phyloP scores from a whole-genome alignment of 1,140 invertebrate species.

The Pentalonia nigronervosa region DNA sequence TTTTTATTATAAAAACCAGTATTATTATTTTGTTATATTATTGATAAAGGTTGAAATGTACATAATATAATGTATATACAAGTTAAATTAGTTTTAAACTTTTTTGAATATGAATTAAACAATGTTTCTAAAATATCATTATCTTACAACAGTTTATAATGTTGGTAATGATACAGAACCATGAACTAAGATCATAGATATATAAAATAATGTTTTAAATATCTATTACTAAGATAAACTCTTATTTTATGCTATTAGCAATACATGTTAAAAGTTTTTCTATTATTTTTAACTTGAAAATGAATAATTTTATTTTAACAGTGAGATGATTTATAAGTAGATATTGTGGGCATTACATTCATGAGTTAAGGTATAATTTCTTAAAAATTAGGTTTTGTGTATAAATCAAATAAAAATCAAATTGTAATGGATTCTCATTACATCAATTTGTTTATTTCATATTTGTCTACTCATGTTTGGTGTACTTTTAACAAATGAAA shows the following conservation, averaged over 20 bases:
- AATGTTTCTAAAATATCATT: background rate
- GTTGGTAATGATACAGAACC: too few species aligned
- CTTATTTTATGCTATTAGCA: too few species aligned
- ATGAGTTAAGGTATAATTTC: background rate
- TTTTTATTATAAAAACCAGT: conserved; percentile 18
- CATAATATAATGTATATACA: background rate
- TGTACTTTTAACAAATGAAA: background rate
- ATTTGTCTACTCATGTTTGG: background rate
- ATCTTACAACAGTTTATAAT: background rate
- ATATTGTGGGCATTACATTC: background rate
- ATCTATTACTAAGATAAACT: too few species aligned
- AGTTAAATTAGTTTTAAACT: background rate
- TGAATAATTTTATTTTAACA: too few species aligned
- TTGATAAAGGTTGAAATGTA: background rate
- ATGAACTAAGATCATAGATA: too few species aligned
- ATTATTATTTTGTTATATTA: conserved; percentile 3
- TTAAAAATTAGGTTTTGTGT: background rate
- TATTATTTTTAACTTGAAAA: background rate
- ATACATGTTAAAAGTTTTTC: too few species aligned
- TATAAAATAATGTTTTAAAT: too few species aligned
- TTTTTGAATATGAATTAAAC: background rate
- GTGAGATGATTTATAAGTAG: too few species aligned
- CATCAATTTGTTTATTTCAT: background rate
- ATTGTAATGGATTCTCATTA: background rate
- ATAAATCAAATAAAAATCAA: background rate